A percentile compares a stretch with the other conserved stretches of the same genome.
These are phyloP conservation scores for Ephialtes manifestator DNA, from an alignment of 2,888 invertebrate genomes.

Conservation along the genomic window DNA sequence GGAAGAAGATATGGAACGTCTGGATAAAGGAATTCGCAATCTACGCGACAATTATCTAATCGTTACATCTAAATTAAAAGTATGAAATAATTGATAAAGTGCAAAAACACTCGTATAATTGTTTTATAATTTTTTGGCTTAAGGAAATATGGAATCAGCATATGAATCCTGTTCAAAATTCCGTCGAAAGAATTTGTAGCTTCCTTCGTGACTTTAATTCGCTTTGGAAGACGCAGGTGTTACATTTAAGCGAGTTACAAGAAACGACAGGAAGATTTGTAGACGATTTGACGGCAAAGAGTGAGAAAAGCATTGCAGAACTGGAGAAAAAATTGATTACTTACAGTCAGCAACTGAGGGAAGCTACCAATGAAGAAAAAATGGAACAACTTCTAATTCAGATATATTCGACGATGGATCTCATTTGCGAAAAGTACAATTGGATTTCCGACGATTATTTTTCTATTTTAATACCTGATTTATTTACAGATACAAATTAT, in stretches of 20 bases:
- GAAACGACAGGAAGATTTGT: constrained; percentile 39
- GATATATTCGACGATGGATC: constrained; percentile 61
- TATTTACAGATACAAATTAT: constrained; percentile 58
- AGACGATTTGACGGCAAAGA: constrained; percentile 52
- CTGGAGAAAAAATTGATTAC: constrained; percentile 54
- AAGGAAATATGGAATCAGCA: constrained; percentile 57
- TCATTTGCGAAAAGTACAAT: constrained; percentile 65
- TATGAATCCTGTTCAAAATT: constrained; percentile 20
- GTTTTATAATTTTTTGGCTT: neutral
- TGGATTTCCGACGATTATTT: neutral
- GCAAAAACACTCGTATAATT: no score
- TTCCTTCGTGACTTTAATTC: constrained; percentile 58
- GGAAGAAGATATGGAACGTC: constrained; percentile 50
- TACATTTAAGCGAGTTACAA: constrained; percentile 49
- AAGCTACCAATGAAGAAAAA: constrained; percentile 60
- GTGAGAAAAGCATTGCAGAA: constrained; percentile 36
- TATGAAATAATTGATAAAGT: neutral
- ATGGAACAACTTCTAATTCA: constrained; percentile 67
- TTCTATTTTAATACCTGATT: neutral
- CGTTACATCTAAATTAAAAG: constrained; percentile 43
- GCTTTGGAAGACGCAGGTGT: constrained; percentile 48
- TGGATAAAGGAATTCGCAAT: constrained; percentile 46
- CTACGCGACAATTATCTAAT: constrained; percentile 50
- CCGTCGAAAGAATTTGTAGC: constrained; percentile 26
- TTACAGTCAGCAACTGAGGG: constrained; percentile 54